These are phyloP conservation scores for Hippasteria phrygiana DNA, from an alignment of 53 echinoderm and acorn worm species.

Conservation along the genomic window DNA sequence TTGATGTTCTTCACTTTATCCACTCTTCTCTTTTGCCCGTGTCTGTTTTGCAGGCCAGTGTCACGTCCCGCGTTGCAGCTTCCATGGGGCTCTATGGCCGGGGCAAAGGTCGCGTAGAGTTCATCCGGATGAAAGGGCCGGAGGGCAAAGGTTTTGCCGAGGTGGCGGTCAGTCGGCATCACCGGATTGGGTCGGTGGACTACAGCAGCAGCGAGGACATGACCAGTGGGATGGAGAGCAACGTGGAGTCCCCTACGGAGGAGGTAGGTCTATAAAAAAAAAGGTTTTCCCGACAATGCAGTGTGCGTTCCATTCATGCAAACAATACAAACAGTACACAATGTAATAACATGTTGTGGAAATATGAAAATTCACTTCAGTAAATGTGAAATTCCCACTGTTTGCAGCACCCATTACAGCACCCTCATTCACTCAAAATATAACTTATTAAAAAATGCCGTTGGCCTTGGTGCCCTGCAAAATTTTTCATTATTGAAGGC, in stretches of 20 bases:
- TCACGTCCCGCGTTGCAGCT: constrained; percentile 80
- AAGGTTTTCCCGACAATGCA: no score
- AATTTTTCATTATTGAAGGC: no score
- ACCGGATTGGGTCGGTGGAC: constrained; percentile 66
- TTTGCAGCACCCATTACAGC: no score
- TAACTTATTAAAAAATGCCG: no score
- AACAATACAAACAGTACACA: not conserved
- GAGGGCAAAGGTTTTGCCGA: constrained; percentile 98
- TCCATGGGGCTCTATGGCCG: constrained; percentile 89
- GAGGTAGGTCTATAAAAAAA: no score
- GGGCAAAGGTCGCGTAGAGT: constrained; percentile 89
- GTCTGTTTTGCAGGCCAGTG: constrained; percentile 78
- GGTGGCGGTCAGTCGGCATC: constrained; percentile 88
- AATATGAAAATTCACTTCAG: no score
- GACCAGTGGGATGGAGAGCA: constrained; percentile 65
- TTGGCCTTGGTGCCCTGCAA: no score
- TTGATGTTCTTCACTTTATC: not conserved
- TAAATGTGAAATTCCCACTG: no score
- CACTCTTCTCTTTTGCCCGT: not conserved
- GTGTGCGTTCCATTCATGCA: no score
- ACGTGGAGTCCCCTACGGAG: constrained; percentile 69
- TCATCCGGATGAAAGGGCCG: constrained; percentile 96
- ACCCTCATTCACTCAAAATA: no score
- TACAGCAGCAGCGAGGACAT: constrained; percentile 78
- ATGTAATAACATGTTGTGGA: no score